Evolutionary conservation across 2,113 vertebrate species (phyloP).

Genomic region (Melanocharis versteri): DNA sequence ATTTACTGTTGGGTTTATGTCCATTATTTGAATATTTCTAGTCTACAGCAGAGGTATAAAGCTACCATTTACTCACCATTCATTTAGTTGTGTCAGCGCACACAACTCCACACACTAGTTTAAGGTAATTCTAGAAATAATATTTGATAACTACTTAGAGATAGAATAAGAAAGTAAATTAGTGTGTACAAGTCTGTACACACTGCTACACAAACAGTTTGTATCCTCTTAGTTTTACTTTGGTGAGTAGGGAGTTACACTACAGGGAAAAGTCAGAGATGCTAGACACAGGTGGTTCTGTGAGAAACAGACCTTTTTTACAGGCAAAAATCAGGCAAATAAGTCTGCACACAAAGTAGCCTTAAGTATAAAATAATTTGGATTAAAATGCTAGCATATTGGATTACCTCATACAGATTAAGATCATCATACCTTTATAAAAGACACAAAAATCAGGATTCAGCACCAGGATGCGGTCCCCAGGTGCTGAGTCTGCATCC

Average conservation of each 20-base stretch:
- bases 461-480: neutral
- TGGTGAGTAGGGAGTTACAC: neutral
- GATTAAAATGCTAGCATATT: neutral
- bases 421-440: neutral
- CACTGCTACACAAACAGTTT: neutral
- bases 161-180: neutral
- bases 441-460: neutral
- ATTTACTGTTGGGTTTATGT: neutral
- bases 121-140: neutral
- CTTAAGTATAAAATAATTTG: neutral
- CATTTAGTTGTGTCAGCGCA: neutral
- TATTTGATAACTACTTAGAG: neutral
- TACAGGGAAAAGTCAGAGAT: neutral
- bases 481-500: accelerated
- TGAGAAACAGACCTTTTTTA: neutral
- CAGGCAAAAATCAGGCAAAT: neutral
- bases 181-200: neutral
- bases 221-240: neutral
- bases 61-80: neutral
- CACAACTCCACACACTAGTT: neutral
- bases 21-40: neutral
- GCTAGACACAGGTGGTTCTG: neutral
- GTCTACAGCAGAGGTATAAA: neutral
- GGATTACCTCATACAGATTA: neutral
- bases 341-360: neutral